Evolutionary conservation across 2,113 vertebrate species (phyloP).

Genomic region (Chaetops frenatus): DNA sequence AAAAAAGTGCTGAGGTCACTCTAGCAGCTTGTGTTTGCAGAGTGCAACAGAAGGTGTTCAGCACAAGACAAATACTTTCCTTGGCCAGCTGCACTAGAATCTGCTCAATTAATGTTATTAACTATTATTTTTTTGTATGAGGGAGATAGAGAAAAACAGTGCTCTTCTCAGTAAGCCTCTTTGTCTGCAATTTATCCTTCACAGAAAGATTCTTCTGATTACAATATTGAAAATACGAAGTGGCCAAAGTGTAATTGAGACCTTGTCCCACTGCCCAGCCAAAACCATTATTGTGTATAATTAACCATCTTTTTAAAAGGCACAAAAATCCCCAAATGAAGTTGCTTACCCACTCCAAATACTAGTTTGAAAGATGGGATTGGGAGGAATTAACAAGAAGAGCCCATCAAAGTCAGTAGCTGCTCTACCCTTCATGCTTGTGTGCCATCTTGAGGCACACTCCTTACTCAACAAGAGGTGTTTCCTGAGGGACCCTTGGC

Average conservation of each 20-base stretch:
- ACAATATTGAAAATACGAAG: not conserved
- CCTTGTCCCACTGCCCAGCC: not conserved
- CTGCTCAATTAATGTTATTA: not conserved
- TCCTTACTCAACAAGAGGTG: not conserved
- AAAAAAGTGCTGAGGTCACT: constrained; percentile 47
- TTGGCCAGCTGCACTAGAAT: not conserved
- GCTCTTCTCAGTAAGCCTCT: not conserved
- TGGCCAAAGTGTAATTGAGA: not conserved
- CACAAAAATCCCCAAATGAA: not conserved
- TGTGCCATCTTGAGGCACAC: not conserved
- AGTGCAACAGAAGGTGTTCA: constrained; percentile 22
- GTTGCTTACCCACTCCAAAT: not conserved
- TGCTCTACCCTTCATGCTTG: not conserved
- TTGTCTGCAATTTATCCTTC: not conserved
- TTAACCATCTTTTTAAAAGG: not conserved
- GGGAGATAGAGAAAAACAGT: not conserved
- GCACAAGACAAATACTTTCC: constrained; percentile 24
- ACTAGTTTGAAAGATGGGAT: not conserved
- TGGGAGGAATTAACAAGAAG: not conserved
- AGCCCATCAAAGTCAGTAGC: not conserved
- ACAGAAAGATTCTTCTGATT: not conserved
- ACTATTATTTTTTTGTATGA: not conserved
- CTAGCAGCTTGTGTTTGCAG: constrained; percentile 38
- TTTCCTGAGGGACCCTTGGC: not conserved
- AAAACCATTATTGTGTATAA: not conserved